These are phyloP conservation scores for Trichoplusia ni DNA, from an alignment of 1,140 invertebrate genomes.

Conservation along the genomic window DNA sequence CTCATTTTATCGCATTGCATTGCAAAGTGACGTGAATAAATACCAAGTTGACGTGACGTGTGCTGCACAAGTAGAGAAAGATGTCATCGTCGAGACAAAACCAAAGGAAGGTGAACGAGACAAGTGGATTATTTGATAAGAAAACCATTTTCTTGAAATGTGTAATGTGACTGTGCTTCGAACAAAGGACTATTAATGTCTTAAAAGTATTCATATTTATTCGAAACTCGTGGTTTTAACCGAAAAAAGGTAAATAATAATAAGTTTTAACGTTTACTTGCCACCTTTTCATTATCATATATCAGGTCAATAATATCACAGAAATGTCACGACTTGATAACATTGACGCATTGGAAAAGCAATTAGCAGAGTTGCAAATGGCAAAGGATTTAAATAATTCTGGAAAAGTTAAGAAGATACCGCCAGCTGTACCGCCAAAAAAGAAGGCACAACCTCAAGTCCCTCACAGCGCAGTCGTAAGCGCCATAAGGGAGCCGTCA, in stretches of 20 bases:
- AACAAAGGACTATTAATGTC: not conserved
- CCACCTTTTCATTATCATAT: conserved; percentile 28
- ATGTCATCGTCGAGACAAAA: conserved; percentile 17
- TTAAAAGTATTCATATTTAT: not conserved
- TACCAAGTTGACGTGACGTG: no score
- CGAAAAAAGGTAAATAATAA: conserved; percentile 15
- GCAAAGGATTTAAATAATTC: conserved; percentile 62
- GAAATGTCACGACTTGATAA: conserved; percentile 72
- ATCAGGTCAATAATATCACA: conserved; percentile 15
- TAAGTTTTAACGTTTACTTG: conserved; percentile 7
- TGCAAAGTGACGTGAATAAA: no score
- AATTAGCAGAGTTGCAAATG: conserved; percentile 82
- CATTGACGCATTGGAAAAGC: conserved; percentile 82
- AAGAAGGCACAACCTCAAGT: conserved; percentile 89
- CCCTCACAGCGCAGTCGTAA: conserved; percentile 74
- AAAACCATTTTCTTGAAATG: conserved; percentile 3
- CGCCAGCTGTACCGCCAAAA: conserved; percentile 89
- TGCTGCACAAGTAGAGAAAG: not conserved
- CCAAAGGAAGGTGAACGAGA: conserved; percentile 14
- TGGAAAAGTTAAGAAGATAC: conserved; percentile 84
- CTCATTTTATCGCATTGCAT: no score
- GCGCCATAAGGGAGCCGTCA: conserved; percentile 67
- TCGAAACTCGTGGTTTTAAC: not conserved
- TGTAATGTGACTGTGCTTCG: conserved; percentile 3
- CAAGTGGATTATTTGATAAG: conserved; percentile 18